These are phyloP conservation scores for Podabrus alpinus DNA, from an alignment of 2,888 invertebrate genomes.

Conservation along the genomic window DNA sequence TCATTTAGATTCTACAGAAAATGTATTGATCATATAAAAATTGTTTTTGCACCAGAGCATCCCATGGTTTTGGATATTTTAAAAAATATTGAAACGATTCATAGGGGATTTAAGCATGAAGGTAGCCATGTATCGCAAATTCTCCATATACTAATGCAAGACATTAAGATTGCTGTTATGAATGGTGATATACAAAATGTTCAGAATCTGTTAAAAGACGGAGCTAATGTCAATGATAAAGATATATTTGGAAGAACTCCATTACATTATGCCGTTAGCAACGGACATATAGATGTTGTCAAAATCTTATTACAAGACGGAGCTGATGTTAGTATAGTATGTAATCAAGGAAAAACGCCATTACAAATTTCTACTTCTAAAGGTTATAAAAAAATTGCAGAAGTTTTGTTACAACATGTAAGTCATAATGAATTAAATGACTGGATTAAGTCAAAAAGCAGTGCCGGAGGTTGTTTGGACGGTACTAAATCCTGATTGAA, in stretches of 20 bases:
- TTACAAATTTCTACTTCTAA: not conserved
- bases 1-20: not conserved
- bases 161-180: not conserved
- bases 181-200: not conserved
- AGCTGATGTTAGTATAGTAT: not conserved
- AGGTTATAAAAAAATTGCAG: not conserved
- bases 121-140: not conserved
- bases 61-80: not conserved
- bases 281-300: not conserved
- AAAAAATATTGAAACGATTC: not conserved
- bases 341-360: not conserved
- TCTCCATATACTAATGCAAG: not conserved
- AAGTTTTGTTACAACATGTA: not conserved
- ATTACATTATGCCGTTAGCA: not conserved
- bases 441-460: too few species aligned
- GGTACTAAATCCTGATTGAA: too few species aligned
- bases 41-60: not conserved
- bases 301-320: not conserved
- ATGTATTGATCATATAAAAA: not conserved
- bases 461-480: too few species aligned
- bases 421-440: not conserved
- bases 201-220: not conserved
- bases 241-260: not conserved
- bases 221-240: not conserved
- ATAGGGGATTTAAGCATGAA: not conserved